Percentiles rank a stretch among this genome's conserved stretches.
Conservation (phyloP, 2,113 vertebrate species). For the Indicator indicator region DNA sequence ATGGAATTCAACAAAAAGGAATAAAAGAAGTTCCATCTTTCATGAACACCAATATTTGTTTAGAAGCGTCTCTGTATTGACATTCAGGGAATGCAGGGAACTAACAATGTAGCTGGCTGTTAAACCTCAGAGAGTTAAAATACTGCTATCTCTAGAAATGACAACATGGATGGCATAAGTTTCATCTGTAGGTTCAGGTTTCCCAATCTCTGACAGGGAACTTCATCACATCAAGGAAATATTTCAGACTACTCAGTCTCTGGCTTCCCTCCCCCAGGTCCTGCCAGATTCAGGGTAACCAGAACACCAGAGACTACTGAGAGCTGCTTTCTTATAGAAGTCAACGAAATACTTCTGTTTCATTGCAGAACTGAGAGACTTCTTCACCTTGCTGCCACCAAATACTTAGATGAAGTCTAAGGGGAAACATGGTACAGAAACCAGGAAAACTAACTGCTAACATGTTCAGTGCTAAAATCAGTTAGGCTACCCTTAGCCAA, state of each 20-base stretch:
- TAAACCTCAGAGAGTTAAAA: conserved; percentile 58
- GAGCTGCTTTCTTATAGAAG: conserved; percentile 44
- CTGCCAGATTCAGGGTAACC: conserved; percentile 60
- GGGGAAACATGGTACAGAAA: not conserved
- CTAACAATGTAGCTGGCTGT: conserved; percentile 78
- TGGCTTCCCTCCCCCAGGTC: conserved; percentile 56
- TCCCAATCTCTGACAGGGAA: conserved; percentile 83
- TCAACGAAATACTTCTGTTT: conserved; percentile 62
- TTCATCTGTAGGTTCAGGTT: conserved; percentile 84
- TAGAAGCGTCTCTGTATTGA: conserved; percentile 69
- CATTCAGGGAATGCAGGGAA: conserved; percentile 74
- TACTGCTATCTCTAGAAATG: conserved; percentile 68
- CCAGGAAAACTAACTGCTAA: conserved; percentile 3
- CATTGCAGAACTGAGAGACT: conserved; percentile 39
- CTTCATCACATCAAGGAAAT: conserved; percentile 85
- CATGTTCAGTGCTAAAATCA: not conserved
- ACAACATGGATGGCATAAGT: conserved; percentile 71
- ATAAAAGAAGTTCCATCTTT: conserved; percentile 71
- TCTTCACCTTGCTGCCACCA: conserved; percentile 35
- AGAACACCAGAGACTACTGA: conserved; percentile 59
- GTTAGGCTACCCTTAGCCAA: conserved; percentile 22
- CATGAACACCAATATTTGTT: conserved; percentile 73
- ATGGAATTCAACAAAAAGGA: conserved; percentile 51
- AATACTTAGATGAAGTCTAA: conserved; percentile 5
- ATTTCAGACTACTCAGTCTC: conserved; percentile 70